A percentile compares a stretch with the other conserved stretches of the same genome.
Evolutionary conservation across 2,888 invertebrate species (phyloP).

Genomic region (Eurytoma adleriae): DNA sequence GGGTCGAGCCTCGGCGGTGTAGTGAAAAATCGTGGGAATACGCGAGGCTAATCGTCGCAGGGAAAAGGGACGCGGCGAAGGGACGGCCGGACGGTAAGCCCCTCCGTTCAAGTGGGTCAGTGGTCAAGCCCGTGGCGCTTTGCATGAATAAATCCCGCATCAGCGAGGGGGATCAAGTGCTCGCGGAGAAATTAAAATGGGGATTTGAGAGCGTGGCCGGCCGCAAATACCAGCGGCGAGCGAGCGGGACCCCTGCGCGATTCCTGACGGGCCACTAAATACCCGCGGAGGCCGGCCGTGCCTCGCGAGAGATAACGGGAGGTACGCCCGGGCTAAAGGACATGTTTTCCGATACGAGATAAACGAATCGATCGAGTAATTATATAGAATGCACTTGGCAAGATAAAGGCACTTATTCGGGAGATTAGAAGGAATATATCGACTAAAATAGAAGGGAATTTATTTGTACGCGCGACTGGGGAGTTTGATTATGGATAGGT

Average conservation of each 20-base stretch:
- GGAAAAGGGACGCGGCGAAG: slow-evolving; percentile 10
- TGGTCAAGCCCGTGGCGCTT: slow-evolving; percentile 65
- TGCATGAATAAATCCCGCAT: slow-evolving; percentile 64
- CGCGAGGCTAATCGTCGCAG: slow-evolving; percentile 15
- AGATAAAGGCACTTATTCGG: slow-evolving; percentile 45
- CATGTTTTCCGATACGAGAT: neutral
- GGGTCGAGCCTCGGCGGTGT: neutral
- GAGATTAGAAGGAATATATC: slow-evolving; percentile 19
- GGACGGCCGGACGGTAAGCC: slow-evolving; percentile 47
- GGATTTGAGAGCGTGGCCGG: slow-evolving; percentile 52
- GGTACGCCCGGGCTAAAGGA: no score
- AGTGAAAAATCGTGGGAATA: slow-evolving; percentile 29
- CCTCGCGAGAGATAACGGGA: neutral
- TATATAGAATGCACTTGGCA: slow-evolving; percentile 3
- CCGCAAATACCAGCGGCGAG: slow-evolving; percentile 2
- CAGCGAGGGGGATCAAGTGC: slow-evolving; percentile 66
- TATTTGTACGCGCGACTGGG: slow-evolving; percentile 58
- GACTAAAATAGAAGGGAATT: slow-evolving; percentile 42
- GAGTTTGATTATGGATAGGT: slow-evolving; percentile 61
- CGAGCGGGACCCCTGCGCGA: neutral
- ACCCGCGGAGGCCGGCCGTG: neutral
- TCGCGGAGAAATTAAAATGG: slow-evolving; percentile 66
- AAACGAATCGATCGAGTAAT: neutral
- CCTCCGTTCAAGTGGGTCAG: slow-evolving; percentile 67
- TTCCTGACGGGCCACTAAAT: slow-evolving; percentile 4